A percentile compares a stretch with the other conserved stretches of the same genome.
These are phyloP conservation scores for Strigamia transsilvanica DNA, from an alignment of 2,888 invertebrate genomes.

Conservation along the genomic window DNA sequence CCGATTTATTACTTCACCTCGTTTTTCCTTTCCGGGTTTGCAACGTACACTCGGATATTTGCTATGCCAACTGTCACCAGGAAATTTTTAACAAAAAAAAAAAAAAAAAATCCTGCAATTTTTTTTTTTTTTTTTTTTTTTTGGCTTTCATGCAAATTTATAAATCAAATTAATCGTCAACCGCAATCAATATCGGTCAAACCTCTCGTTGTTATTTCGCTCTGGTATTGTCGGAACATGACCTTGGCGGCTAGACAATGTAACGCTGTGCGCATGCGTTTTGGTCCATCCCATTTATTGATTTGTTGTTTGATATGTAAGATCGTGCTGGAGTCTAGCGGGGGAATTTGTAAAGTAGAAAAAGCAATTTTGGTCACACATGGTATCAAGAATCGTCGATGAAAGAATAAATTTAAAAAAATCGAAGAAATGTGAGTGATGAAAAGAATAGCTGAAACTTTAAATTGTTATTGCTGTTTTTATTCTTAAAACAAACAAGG, in stretches of 20 bases:
- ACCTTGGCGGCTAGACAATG: background rate
- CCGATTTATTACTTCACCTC: background rate
- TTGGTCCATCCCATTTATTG: background rate
- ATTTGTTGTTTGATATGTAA: background rate
- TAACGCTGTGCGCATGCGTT: background rate
- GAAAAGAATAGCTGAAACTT: background rate
- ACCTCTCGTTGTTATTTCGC: no score
- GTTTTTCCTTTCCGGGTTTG: background rate
- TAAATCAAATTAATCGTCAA: background rate
- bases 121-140: background rate
- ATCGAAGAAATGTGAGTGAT: background rate
- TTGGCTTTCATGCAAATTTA: background rate
- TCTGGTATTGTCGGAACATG: background rate
- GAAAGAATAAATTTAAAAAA: background rate
- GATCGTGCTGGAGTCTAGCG: background rate
- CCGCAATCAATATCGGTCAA: background rate
- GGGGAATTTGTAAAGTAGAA: background rate
- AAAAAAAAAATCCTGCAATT: background rate
- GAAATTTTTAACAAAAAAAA: background rate
- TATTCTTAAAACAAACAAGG: background rate
- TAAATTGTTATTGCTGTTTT: background rate
- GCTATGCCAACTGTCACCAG: conserved; percentile 21
- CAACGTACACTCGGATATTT: background rate
- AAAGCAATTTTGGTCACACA: background rate
- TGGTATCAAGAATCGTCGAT: background rate